Evolutionary conservation across 2,797 vertebrate species (phyloP), one percentile per base, ranked within the genome.

Genomic region (Gadopsis marmoratus): DNA sequence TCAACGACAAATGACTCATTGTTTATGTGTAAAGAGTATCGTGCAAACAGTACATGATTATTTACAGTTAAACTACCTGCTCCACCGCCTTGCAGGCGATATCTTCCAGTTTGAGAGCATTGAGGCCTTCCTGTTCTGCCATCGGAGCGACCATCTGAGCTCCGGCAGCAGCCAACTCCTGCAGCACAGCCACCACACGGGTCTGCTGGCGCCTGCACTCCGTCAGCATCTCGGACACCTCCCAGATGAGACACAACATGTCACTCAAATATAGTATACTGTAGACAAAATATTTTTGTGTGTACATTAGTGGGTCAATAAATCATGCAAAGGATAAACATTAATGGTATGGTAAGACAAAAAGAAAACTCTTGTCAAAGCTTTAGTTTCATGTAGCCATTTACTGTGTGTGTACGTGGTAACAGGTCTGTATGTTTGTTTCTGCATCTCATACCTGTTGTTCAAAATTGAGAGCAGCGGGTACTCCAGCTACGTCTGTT

Each of bases 131-230:
- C 1, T 96, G 97, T 87, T 99, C 98, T 0, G 95, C 93, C 72
- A 99, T 88, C 0, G 97, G 93, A 0, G 96, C 96, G 0, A 97
- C 89, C 92, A 97, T 95, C 94, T 98, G 98, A 7, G 97, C 96
- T 0, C 96, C 97, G 0, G 97, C 96, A 0, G 97, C 97, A 0
- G 97, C 97, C 84, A 98, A 96, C 78, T 99, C 97, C 92, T 99
- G 97, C 64, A 99, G 95, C 72, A 98, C 97, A 0, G 97, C 98
- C 78, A 99, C 97, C 86, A 97, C 97, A 66, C 97, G 96, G 0
- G 96, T 97, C 90, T 98, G 93, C 91, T 99, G 97, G 67, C 96
- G 96, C 69, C 97, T 95, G 92, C 97, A 96, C 47, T 99, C 98
- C 0, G 95, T 94, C 89, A 99, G 95, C 0, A 90, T 93, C 83